Evolutionary conservation across 2,888 invertebrate species (phyloP), one percentile per base, ranked within the genome.

Genomic region (Mythimna lalbum): DNA sequence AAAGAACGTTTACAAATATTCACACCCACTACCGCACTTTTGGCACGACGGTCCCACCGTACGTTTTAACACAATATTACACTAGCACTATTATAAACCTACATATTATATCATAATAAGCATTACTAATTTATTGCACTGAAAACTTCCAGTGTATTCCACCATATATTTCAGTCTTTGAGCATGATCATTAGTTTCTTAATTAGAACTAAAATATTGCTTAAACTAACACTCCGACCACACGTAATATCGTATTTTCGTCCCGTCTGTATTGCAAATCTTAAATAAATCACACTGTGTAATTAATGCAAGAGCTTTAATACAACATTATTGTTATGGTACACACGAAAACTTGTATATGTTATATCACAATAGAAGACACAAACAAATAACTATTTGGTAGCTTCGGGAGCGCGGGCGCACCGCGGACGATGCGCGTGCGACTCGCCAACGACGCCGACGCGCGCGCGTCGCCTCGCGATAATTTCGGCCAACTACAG

Each of bases 1-100:
- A 88, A 84, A 86, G 89, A 87, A 84, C 84, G 81, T 89, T 89
- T 85, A 88, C 88, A 82, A 88, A 91, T 89, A 88, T 85, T 85
- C 85, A 85, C 77, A 90, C 92, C 90, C 90, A 90, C 93, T 88
- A 79, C 64, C 74, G 65, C 80, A 81, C 72, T 83, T 86, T 89
- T 92, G 91, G 90, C 91, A 89, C 90, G 84, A 76, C 62, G 56
- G 59, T 77, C 66, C 69, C 73, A 78, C 49, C 67, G 80, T 74
- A 80, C 78, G 80, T 78, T 84, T 85, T 77, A 84, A 83, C 80
- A 81, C 83, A 81, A 79, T 81, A 77, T 77, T 69, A 78, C 68
- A 67, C 60, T 64, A 59, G 65, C 36, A 69, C 27, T 56, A 55
- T 67, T 65, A 52, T 59, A 69, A 36, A 57, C 57, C 57, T n/a